Conservation (phyloP, 2,113 vertebrate species). For the Rhinichthys klamathensis region DNA sequence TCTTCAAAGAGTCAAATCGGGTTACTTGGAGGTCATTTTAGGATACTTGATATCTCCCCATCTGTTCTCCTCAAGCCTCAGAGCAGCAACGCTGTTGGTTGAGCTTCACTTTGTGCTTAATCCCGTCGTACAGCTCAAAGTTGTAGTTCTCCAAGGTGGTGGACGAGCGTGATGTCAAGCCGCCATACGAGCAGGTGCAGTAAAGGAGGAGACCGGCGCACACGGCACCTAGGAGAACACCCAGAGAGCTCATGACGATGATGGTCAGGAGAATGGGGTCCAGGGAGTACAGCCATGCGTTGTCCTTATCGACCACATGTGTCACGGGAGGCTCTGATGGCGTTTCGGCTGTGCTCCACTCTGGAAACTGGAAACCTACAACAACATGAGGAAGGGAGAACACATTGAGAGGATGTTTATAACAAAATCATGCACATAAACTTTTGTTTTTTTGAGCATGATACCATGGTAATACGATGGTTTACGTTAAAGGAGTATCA, state of each 20-base stretch:
- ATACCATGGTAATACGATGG: background rate
- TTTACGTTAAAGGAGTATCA: background rate
- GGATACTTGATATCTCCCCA: background rate
- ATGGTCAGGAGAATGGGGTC: constrained; percentile 98
- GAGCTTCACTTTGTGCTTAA: constrained; percentile 99
- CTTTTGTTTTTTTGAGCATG: background rate
- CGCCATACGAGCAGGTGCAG: constrained; percentile 94
- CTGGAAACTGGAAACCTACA: constrained; percentile 63
- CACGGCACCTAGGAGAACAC: constrained; percentile 91
- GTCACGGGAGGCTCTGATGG: constrained; percentile 72
- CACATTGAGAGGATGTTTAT: background rate
- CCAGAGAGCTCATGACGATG: constrained; percentile 97
- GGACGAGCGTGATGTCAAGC: constrained; percentile 92
- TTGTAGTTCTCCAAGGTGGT: constrained; percentile 99
- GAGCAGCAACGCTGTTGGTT: constrained; percentile 99
- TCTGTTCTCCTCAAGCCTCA: constrained; percentile 81
- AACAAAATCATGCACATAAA: background rate
- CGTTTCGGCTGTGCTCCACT: constrained; percentile 67
- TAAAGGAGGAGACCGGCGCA: constrained; percentile 95
- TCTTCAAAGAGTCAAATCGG: constrained; percentile 24
- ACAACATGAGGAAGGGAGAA: background rate
- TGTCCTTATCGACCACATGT: constrained; percentile 84
- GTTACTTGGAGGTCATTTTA: constrained; percentile 17
- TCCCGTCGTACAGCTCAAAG: constrained; percentile 96
- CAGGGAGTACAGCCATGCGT: constrained; percentile 92